phyloP scores from a whole-genome alignment of 2,888 invertebrate species.

The Diaperis boleti region DNA sequence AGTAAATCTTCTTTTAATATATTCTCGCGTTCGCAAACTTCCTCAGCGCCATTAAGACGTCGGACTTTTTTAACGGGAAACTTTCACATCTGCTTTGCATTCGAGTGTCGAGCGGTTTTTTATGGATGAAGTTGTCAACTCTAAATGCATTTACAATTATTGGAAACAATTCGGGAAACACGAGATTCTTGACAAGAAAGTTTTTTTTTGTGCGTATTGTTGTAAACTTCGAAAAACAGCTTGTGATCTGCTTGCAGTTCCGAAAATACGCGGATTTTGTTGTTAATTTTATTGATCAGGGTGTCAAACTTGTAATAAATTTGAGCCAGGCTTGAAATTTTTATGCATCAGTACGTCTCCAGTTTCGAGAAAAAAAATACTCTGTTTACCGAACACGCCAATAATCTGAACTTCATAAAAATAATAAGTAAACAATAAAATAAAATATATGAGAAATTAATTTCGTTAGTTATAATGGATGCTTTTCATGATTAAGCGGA shows the following conservation, averaged over 20 bases:
- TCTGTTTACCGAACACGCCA: no score
- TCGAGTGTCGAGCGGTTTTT: slow-evolving; percentile 40
- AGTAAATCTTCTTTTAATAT: slow-evolving; percentile 55
- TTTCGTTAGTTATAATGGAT: slow-evolving; percentile 1
- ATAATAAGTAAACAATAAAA: slow-evolving; percentile 22
- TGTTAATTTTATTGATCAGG: no score
- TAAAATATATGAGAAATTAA: slow-evolving; percentile 25
- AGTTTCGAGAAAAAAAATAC: no score
- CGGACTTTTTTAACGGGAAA: slow-evolving; percentile 49
- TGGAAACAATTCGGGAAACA: slow-evolving; percentile 32
- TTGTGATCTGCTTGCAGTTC: neutral
- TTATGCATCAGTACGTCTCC: no score
- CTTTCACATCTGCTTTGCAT: slow-evolving; percentile 51
- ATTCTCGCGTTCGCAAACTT: slow-evolving; percentile 52
- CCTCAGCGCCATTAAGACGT: slow-evolving; percentile 51
- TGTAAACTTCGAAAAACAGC: neutral
- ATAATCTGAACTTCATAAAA: neutral
- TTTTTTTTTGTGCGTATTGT: slow-evolving; percentile 7
- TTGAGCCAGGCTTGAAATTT: no score
- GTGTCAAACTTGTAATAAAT: no score
- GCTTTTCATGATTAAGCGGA: slow-evolving; percentile 22
- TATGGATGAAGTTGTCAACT: slow-evolving; percentile 36
- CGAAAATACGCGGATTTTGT: neutral
- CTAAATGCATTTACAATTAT: slow-evolving; percentile 38
- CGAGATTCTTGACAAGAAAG: neutral